Conservation (phyloP, 2,113 vertebrate species). For the Uria lomvia region DNA sequence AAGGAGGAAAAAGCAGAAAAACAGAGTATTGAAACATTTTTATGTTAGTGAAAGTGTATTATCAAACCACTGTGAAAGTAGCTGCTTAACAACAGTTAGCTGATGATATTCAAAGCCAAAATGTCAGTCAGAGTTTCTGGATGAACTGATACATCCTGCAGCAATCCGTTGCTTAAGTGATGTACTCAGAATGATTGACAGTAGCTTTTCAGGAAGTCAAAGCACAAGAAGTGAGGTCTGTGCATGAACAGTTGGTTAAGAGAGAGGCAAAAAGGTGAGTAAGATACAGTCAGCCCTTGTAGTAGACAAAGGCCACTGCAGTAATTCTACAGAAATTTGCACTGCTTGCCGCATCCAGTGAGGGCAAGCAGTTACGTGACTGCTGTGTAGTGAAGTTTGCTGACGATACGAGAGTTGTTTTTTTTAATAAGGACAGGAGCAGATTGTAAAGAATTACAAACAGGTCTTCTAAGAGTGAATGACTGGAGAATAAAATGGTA, state of each 20-base stretch:
- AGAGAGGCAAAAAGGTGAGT: neutral
- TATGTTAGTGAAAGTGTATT: neutral
- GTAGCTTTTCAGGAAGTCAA: neutral
- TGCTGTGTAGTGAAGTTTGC: neutral
- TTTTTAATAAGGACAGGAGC: neutral
- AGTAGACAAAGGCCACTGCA: neutral
- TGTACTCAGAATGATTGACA: neutral
- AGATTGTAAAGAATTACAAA: neutral
- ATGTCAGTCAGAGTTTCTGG: neutral
- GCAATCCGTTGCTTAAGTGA: neutral
- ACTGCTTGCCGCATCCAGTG: neutral
- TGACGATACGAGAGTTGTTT: neutral
- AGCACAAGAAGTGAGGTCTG: neutral
- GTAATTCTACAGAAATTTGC: neutral
- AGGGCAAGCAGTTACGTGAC: accelerated
- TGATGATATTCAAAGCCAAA: neutral
- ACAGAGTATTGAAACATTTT: neutral
- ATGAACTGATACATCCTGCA: neutral
- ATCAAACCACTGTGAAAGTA: neutral
- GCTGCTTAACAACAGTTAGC: neutral
- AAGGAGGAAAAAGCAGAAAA: neutral
- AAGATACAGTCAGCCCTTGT: neutral
- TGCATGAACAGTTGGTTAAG: neutral
- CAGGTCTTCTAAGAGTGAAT: neutral
- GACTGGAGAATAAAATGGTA: neutral